phyloP scores from a whole-genome alignment of 2,888 invertebrate genomes.

The Phorcus lineatus region DNA sequence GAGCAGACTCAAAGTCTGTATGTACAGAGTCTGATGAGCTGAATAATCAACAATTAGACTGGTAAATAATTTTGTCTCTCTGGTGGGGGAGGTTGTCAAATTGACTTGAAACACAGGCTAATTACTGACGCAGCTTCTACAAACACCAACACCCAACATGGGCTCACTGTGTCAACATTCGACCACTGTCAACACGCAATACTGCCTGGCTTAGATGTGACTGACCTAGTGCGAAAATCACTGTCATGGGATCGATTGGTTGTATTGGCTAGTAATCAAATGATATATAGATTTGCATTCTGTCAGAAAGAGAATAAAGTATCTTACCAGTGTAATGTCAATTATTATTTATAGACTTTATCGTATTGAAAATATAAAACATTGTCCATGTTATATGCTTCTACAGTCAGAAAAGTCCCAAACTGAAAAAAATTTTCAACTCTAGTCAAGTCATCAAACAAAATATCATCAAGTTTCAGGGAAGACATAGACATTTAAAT shows the following conservation, averaged over 20 bases:
- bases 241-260: not conserved
- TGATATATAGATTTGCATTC: no score
- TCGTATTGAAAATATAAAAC: no score
- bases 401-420: no score
- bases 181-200: not conserved
- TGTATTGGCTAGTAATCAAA: not conserved
- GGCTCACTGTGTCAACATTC: not conserved
- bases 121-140: not conserved
- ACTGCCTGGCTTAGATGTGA: not conserved
- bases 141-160: constrained; percentile 9
- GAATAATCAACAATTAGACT: constrained; percentile 3
- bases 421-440: no score
- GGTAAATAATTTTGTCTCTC: not conserved
- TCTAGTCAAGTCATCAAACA: no score
- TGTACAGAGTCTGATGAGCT: not conserved
- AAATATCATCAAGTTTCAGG: no score
- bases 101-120: not conserved
- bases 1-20: not conserved
- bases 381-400: no score
- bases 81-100: not conserved
- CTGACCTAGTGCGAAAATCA: not conserved
- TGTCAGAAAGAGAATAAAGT: no score
- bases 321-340: no score
- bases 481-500: no score
- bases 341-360: no score